Conservation (phyloP, 2,888 invertebrate species). For the Coelopa pilipes region DNA sequence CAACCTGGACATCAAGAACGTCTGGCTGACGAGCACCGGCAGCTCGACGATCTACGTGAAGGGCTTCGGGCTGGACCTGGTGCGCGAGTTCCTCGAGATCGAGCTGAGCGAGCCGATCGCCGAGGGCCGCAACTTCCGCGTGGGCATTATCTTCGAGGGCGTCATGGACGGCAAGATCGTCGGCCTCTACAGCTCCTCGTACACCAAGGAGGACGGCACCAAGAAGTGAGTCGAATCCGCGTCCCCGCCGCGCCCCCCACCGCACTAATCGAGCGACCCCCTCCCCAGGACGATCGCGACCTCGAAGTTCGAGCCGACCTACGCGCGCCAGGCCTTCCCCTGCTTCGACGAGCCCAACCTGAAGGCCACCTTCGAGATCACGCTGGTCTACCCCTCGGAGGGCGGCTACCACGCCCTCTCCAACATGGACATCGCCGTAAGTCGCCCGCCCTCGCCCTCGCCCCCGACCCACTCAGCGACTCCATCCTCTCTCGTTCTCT, state of each 20-base stretch:
- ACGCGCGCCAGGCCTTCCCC: conserved; percentile 92
- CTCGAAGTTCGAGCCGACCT: conserved; percentile 94
- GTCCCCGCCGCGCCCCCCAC: not conserved
- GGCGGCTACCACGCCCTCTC: conserved; percentile 80
- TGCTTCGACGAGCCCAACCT: conserved; percentile 95
- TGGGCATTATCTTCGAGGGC: conserved; percentile 70
- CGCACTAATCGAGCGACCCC: not conserved
- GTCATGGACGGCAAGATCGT: conserved; percentile 76
- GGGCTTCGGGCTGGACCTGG: conserved; percentile 47
- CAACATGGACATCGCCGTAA: conserved; percentile 82
- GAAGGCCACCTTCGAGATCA: conserved; percentile 87
- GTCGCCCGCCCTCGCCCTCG: conserved; percentile 27
- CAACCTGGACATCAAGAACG: conserved; percentile 67
- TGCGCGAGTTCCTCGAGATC: conserved; percentile 59
- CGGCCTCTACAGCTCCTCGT: conserved; percentile 79
- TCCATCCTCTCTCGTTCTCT: not conserved
- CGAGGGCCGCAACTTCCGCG: conserved; percentile 33
- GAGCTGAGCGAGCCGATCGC: conserved; percentile 51
- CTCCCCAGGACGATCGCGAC: conserved; percentile 81
- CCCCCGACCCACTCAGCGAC: too few relatives aligned
- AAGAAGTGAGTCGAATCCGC: conserved; percentile 45
- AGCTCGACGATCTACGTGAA: conserved; percentile 49
- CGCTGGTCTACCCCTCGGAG: conserved; percentile 77
- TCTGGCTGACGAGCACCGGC: conserved; percentile 46
- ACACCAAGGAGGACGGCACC: conserved; percentile 66